Conservation (phyloP, 2,113 vertebrate genomes). For the Ceuthmochares aereus region DNA sequence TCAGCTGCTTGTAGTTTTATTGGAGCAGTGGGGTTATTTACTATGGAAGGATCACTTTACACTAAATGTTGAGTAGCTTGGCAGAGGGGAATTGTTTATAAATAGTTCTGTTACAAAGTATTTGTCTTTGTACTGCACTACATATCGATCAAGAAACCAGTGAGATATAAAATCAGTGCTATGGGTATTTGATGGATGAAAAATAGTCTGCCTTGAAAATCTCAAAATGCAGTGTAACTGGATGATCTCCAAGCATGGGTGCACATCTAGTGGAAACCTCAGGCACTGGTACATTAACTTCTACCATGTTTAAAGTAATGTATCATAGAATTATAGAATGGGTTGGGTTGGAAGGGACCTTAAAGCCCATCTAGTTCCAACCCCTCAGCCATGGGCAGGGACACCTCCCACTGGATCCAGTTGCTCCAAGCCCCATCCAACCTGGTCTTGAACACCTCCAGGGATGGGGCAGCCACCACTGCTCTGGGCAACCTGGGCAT, state of each 20-base stretch:
- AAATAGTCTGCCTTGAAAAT: not conserved
- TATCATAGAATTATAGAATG: too few relatives aligned
- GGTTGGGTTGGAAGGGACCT: too few relatives aligned
- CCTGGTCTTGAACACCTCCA: too few relatives aligned
- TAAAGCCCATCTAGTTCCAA: too few relatives aligned
- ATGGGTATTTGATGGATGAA: not conserved
- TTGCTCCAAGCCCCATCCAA: too few relatives aligned
- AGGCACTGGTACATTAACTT: not conserved
- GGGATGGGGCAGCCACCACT: too few relatives aligned
- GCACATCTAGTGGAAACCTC: not conserved
- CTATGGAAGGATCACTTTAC: constrained; percentile 1
- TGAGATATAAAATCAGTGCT: not conserved
- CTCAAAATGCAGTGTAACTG: not conserved
- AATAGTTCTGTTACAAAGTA: not conserved
- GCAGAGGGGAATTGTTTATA: constrained; percentile 30
- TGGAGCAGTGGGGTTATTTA: not conserved
- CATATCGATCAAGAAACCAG: not conserved
- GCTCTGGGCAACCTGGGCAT: too few relatives aligned
- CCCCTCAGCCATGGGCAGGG: too few relatives aligned
- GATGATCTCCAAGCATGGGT: not conserved
- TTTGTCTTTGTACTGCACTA: not conserved
- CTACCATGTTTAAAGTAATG: not conserved
- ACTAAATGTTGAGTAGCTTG: not conserved
- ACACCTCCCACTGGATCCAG: too few relatives aligned
- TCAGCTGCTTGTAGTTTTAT: constrained; percentile 30